phyloP scores from a whole-genome alignment of 2,113 vertebrate genomes.

The Chaenocephalus aceratus region DNA sequence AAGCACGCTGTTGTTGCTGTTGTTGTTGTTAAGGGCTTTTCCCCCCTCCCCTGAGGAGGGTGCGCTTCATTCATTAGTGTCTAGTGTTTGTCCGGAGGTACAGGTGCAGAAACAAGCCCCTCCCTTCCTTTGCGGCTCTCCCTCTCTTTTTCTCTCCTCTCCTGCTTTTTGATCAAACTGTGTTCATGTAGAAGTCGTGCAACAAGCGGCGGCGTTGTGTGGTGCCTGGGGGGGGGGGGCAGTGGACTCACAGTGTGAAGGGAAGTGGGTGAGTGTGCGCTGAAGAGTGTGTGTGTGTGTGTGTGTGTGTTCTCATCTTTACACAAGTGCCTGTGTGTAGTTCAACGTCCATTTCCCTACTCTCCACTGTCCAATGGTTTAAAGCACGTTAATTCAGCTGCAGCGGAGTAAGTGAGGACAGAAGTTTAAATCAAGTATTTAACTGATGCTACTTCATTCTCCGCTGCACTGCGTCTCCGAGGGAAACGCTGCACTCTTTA shows the following conservation, averaged over 20 bases:
- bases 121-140: conserved; percentile 40
- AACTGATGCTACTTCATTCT: not conserved
- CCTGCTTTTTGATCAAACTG: conserved; percentile 52
- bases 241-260: conserved; percentile 33
- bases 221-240: conserved; percentile 51
- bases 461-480: not conserved
- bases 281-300: conserved; percentile 31
- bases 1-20: conserved; percentile 76
- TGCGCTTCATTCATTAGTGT: conserved; percentile 69
- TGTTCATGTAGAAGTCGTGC: conserved; percentile 52
- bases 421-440: not conserved
- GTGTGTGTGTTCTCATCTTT: conserved; percentile 15
- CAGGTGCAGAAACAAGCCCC: conserved; percentile 79
- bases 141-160: not conserved
- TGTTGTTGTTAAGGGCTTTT: conserved; percentile 71
- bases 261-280: conserved; percentile 23
- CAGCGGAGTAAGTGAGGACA: not conserved
- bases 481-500: not conserved
- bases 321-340: not conserved
- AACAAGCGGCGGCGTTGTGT: conserved; percentile 81
- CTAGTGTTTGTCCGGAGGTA: conserved; percentile 76
- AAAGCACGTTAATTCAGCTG: conserved; percentile 2
- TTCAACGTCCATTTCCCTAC: conserved; percentile 21
- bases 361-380: not conserved
- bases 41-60: conserved; percentile 15